Base-by-base conservation (phyloP, 2,888 invertebrate genomes). In the Lamproptera curius region DNA sequence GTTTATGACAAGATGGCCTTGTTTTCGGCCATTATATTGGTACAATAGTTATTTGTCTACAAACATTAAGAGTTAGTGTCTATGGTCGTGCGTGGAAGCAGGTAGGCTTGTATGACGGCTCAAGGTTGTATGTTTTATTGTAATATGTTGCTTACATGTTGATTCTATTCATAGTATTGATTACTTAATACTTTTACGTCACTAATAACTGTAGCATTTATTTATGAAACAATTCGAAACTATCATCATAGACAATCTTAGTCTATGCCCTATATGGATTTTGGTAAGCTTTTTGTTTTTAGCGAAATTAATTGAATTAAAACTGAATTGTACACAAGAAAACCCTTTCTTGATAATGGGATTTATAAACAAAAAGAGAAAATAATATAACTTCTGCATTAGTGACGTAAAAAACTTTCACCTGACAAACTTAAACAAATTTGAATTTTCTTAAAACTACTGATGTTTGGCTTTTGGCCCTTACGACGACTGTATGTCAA, bases 41-140 rank as follows among this genome's bases (percentile, higher is more conserved):
- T 23, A n/a, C 20, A 23, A 16, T 20, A 15, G 23, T 39, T 8
- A 23, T 39, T 40, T 46, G 31, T 46, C 41, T 42, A 46, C 36
- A 46, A 41, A 28, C 14, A 40, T 35, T 31, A 36, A 36, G 14
- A 36, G 41, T 31, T 16, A 28, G 20, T 16, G 39, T 17, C 26
- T 14, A 8, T 11, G 17, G 16, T 20, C 46, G 41, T 28, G 46
- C 35, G 41, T 20, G 8, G 5, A 10, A 35, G 14, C 41, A 14
- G 40, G 23, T 15, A 42, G 14, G 13, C 13, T 16, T 15, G 43
- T 17, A 39, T 17, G 8, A 5, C 3, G 23, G 28, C 16, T 26
- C 40, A 46, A 46, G 46, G 41, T 31, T 31, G 14, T 28, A 17
- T 26, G 10, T 4, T 28, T 40, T 6, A 28, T 26, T 6, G 5